A percentile compares a stretch with the other conserved stretches of the same genome.
These are phyloP conservation scores for Arvicanthis niloticus DNA, from an alignment of 2,113 vertebrate genomes.

Conservation along the genomic window DNA sequence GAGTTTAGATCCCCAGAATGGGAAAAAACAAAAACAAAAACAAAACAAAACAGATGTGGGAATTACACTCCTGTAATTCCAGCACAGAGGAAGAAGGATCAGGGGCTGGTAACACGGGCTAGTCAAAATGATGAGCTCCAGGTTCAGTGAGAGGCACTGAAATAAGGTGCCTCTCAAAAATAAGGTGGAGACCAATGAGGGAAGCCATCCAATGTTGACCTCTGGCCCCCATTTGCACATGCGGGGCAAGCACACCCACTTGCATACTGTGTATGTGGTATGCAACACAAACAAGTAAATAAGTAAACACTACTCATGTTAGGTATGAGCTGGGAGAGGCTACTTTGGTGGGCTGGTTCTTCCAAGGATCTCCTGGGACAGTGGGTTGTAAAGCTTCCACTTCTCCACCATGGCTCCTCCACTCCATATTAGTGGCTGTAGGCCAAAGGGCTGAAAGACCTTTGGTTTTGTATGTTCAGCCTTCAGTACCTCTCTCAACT, in stretches of 20 bases:
- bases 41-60: no score
- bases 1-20: not conserved
- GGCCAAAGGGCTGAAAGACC: rapidly evolving
- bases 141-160: not conserved
- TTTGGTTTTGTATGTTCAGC: not conserved
- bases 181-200: not conserved
- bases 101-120: not conserved
- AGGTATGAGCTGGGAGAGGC: not conserved
- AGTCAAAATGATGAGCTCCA: not conserved
- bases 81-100: not conserved
- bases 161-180: no score
- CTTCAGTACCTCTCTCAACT: not conserved
- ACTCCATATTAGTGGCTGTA: not conserved
- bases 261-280: no score
- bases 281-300: not conserved
- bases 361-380: not conserved
- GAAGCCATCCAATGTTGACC: not conserved
- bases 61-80: not conserved
- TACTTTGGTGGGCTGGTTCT: not conserved
- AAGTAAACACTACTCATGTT: not conserved
- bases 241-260: not conserved
- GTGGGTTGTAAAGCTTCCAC: not conserved
- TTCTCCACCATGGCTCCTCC: not conserved
- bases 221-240: not conserved
- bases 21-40: no score